Evolutionary conservation across 2,888 invertebrate genomes (phyloP).

Genomic region (Lithophane semibrunnea): DNA sequence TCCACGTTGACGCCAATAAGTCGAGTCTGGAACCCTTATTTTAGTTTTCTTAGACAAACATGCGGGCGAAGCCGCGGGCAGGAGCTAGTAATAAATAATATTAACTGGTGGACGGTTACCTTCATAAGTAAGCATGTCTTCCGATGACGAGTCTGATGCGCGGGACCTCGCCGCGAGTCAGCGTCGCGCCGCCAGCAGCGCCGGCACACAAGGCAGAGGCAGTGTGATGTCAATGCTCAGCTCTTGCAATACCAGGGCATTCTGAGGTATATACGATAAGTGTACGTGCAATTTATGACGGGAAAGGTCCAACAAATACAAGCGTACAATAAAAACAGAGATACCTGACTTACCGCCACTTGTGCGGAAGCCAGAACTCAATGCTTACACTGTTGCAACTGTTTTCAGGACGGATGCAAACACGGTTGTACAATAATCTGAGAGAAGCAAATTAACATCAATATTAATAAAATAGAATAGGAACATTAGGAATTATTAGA

Average conservation of each 20-base stretch:
- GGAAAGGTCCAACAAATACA: not conserved
- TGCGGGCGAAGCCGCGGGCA: no score
- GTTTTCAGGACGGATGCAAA: not conserved
- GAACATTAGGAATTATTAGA: not conserved
- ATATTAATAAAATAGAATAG: no score
- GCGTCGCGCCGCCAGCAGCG: not conserved
- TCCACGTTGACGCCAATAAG: not conserved
- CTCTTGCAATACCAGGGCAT: not conserved
- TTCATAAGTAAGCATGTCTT: not conserved
- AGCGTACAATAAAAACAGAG: not conserved
- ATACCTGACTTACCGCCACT: not conserved
- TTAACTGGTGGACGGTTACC: not conserved
- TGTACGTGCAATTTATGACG: not conserved
- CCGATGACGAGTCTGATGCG: not conserved
- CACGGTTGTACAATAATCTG: slow-evolving; percentile 7
- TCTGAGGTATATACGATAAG: not conserved
- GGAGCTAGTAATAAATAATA: not conserved
- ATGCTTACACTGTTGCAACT: not conserved
- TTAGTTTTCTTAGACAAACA: not conserved
- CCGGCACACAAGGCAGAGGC: not conserved
- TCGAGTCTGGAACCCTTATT: not conserved
- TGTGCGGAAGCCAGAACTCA: not conserved
- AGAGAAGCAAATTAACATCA: not conserved
- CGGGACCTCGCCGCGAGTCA: not conserved
- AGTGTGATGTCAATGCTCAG: not conserved